Base-by-base conservation (phyloP, 2,797 vertebrate genomes). In the Syngnathus rostellatus region DNA sequence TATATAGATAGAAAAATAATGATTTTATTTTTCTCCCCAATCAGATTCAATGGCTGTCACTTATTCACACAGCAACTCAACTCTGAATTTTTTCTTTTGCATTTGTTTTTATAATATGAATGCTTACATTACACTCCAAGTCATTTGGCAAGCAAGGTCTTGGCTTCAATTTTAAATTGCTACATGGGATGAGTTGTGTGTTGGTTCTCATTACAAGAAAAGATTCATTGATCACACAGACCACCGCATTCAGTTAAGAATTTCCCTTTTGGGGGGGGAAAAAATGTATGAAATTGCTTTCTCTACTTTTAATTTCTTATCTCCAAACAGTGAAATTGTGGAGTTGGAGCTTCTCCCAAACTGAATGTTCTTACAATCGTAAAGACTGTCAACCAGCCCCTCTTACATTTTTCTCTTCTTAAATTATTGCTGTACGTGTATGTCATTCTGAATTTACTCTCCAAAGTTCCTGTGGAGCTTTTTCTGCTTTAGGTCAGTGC, bases 141-240 rank as follows among this genome's bases (percentile, higher is more conserved):
- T 31, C 31, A 31, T 31, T 31, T 31, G n/a, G 51, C 8, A 11
- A 23, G 21, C 48, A 51, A 51, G 48, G 8, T 8, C 6, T 51
- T n/a, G 12, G 53, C 8, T 54, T 54, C 21, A 25, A 7, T 60
- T 19, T 41, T 23, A 21, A 23, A 1, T 60, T 2, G 38, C 37
- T 9, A 16, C 21, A 57, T 57, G 10, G 4, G 25, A 50, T 16
- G 25, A 46, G 23, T 11, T 45, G 1, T 63, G 25, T 57, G 6
- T 39, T 50, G 70, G 72, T 82, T 84, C 73, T 77, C 82, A 68
- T 59, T 70, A 68, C 51, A 48, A 66, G 50, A 65, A 62, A 43
- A 72, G 68, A 77, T 21, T n/a, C 41, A 62, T 59, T 65, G 67
- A 60, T 17, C 41, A 43, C 41, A 43, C 8, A 43, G 45, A 55